These are phyloP conservation scores for Cheirogaleus major DNA, from an alignment of 2,797 vertebrate genomes.

Conservation along the genomic window DNA sequence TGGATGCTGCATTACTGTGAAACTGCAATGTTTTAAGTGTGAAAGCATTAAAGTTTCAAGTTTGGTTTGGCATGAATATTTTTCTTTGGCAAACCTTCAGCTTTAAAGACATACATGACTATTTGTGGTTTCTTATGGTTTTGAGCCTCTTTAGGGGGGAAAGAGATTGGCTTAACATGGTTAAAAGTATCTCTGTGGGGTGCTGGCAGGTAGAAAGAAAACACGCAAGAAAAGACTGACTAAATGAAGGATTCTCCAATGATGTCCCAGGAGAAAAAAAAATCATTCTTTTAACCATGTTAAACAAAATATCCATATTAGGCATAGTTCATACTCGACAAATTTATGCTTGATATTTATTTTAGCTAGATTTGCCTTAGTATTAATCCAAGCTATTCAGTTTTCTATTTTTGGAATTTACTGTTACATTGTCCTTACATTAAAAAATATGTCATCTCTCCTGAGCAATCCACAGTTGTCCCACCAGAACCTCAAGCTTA, in stretches of 20 bases:
- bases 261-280: neutral
- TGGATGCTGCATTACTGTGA: slow-evolving; percentile 59
- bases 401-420: slow-evolving; percentile 72
- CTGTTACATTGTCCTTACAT: slow-evolving; percentile 62
- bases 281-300: slow-evolving; percentile 58
- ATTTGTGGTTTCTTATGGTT: slow-evolving; percentile 71
- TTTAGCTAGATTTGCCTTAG: slow-evolving; percentile 74
- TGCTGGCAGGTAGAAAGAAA: slow-evolving; percentile 77
- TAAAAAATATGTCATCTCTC: slow-evolving; percentile 48
- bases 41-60: slow-evolving; percentile 71
- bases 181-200: slow-evolving; percentile 68
- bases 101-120: slow-evolving; percentile 72
- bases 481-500: neutral
- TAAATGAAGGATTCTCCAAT: slow-evolving; percentile 56
- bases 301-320: slow-evolving; percentile 78
- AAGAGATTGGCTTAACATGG: slow-evolving; percentile 55
- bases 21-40: slow-evolving; percentile 76
- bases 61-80: slow-evolving; percentile 73
- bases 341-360: slow-evolving; percentile 71
- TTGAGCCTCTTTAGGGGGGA: slow-evolving; percentile 49
- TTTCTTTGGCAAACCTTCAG: slow-evolving; percentile 75
- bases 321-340: slow-evolving; percentile 69
- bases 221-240: slow-evolving; percentile 57
- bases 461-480: neutral
- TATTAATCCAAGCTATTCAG: slow-evolving; percentile 71